phyloP scores from a whole-genome alignment of 2,113 vertebrate species.

The Syrrhaptes paradoxus region DNA sequence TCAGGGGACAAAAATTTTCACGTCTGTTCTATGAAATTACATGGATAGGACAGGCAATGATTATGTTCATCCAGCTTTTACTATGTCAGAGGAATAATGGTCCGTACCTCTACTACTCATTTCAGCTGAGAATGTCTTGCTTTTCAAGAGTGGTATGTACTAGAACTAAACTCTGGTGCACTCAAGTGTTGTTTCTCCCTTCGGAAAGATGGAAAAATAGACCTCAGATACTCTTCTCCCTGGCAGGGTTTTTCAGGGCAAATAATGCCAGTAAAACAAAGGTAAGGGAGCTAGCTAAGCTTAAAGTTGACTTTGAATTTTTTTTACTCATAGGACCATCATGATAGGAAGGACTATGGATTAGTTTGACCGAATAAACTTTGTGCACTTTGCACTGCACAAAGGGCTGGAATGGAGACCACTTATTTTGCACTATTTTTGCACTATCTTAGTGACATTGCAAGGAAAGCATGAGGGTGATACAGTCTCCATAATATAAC shows the following conservation, averaged over 20 bases:
- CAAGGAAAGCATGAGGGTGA: neutral
- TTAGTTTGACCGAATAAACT: neutral
- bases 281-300: neutral
- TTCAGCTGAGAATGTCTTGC: neutral
- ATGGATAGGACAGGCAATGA: neutral
- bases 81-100: neutral
- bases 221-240: neutral
- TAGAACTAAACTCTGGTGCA: neutral
- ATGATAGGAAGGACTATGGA: neutral
- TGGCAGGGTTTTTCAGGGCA: neutral
- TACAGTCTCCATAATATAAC: neutral
- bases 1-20: neutral
- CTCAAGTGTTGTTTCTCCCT: neutral
- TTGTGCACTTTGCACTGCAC: neutral
- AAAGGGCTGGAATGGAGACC: neutral
- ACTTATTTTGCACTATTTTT: neutral
- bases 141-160: neutral
- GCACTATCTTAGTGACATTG: neutral
- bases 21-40: neutral
- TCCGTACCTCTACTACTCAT: neutral
- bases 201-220: neutral
- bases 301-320: neutral
- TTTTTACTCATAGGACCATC: neutral
- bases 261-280: neutral
- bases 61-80: neutral